Evolutionary conservation across 2,888 invertebrate genomes (phyloP), one percentile per base, ranked within the genome.

Genomic region (Metellina segmentata): DNA sequence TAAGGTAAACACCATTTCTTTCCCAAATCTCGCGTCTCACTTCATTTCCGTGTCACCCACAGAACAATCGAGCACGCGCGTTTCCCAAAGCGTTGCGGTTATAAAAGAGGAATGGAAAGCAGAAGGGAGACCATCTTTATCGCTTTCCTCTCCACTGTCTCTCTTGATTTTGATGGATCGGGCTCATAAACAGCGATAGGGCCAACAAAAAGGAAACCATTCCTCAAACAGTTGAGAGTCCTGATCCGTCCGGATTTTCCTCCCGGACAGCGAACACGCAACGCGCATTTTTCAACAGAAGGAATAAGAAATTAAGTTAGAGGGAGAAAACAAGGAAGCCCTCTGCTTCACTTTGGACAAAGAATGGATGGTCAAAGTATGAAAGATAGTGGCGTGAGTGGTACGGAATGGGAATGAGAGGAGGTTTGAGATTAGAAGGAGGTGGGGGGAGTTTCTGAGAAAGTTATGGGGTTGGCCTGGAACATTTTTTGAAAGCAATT

Each of bases 251-350:
- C 13, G 74, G 34, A 20, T 74, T 74, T 34, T 34, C 4, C 34
- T 48, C 74, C 11, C 0, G 20, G 20, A 20, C 20, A 9, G 11
- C 7, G 7, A 72, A 74, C 74, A 74, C 74, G 74, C 74, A 34
- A 74, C 48, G 48, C 74, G 34, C 74, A 74, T 74, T 74, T 72
- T 74, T 74, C 74, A 74, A 9, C 74, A 74, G 5, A 19, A 69
- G 69, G 69, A 16, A 69, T 19, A 16, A 20, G 13, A 13, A 72
- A 20, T 74, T 48, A 74, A 34, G 34, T 74, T 74, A 13, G 34
- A 20, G 34, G 48, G 11, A 74, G 20, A 20, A n/a, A 34, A 34
- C 34, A 34, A 4, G 34, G 34, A 34, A 34, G 34, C n/a, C n/a
- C n/a, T 34, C 34, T 34, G 34, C 34, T 34, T 34, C 34, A 34